Evolutionary conservation across 2,888 invertebrate species (phyloP), one percentile per base, ranked within the genome.

Genomic region (Eudemis profundana): DNA sequence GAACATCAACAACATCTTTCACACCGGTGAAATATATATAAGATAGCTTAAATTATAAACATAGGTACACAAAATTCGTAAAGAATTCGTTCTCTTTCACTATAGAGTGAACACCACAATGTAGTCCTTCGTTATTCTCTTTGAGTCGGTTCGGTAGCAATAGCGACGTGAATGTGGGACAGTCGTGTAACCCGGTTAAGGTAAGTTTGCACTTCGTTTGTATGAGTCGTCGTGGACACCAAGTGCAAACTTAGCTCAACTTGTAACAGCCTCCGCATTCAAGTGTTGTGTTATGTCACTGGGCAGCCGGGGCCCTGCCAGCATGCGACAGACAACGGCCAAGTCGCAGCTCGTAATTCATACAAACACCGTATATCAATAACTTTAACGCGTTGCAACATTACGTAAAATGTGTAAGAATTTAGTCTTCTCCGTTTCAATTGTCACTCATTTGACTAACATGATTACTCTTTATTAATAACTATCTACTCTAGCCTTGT

Each of bases 351-450:
- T 76, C 76, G 81, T 84, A 82, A 79, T 78, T 84, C 83, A 79
- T 83, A 85, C 82, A 82, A 85, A 84, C 79, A 84, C 80, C 79
- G 83, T 86, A 85, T 85, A 90, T 83, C 83, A 85, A 85, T 81
- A 88, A 89, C 84, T 77, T 85, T 83, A 89, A 88, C 87, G 83
- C 82, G 86, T 81, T 88, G 88, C 86, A 90, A 90, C 87, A 91
- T 88, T 87, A 85, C 86, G 86, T 89, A 89, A 85, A 87, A 81
- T 85, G 84, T 86, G 80, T 85, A 86, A 87, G 89, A 88, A 87
- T 91, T 92, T 87, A 91, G 91, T 91, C 91, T 91, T 92, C 81
- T 92, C 88, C 87, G 91, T 91, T 92, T 84, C 91, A 89, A 82
- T 88, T 86, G 86, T 90, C 89, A 90, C 86, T 86, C 85, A 79